Evolutionary conservation across 2,113 vertebrate species (phyloP).

Genomic region (Urocolius indicus): DNA sequence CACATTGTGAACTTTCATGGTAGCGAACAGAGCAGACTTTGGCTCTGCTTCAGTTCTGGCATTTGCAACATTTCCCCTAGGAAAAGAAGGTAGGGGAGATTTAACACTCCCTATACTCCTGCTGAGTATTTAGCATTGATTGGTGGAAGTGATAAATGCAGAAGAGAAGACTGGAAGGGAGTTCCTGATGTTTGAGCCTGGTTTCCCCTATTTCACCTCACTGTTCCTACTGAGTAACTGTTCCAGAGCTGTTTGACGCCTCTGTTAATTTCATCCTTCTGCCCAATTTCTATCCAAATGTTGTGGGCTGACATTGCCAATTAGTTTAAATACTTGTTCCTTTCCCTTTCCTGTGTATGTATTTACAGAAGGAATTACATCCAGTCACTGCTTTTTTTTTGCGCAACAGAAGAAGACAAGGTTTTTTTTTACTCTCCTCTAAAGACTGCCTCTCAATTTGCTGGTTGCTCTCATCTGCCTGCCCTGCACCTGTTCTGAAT

Average conservation of each 20-base stretch:
- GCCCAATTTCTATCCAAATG: background rate
- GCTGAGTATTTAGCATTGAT: background rate
- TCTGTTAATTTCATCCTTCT: background rate
- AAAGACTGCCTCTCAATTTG: background rate
- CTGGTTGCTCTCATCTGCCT: background rate
- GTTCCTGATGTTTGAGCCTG: background rate
- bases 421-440: background rate
- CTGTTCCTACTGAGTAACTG: background rate
- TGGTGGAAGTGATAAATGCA: background rate
- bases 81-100: background rate
- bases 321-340: background rate
- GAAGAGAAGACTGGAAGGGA: background rate
- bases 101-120: background rate
- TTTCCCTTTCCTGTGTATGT: background rate
- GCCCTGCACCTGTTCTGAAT: background rate
- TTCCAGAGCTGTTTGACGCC: background rate
- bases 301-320: background rate
- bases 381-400: background rate
- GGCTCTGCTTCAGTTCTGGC: background rate
- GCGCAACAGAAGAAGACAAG: background rate
- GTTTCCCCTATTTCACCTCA: accelerated
- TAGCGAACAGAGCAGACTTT: background rate
- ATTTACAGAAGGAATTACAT: background rate
- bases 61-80: background rate
- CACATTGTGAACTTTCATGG: background rate